These are phyloP conservation scores for Polydrusus cervinus DNA, from an alignment of 2,888 invertebrate genomes.

Conservation along the genomic window DNA sequence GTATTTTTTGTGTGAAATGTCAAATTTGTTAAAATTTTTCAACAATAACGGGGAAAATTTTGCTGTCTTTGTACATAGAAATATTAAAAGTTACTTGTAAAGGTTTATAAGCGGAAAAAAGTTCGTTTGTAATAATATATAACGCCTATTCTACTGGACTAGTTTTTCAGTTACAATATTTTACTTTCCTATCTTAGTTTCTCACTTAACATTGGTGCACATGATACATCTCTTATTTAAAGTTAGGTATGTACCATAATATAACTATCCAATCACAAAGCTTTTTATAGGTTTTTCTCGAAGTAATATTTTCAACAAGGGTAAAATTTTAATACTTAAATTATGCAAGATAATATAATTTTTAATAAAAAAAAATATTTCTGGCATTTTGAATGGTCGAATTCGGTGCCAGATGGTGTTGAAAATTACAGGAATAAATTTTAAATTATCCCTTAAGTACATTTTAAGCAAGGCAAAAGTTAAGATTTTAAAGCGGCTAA, in stretches of 20 bases:
- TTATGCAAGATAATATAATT: too few species aligned
- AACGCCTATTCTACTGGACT: constrained; percentile 55
- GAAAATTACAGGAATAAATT: too few species aligned
- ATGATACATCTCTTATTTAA: constrained; percentile 30
- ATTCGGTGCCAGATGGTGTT: too few species aligned
- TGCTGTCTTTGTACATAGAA: constrained; percentile 21
- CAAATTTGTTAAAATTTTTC: background rate
- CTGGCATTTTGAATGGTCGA: too few species aligned
- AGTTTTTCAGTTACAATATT: constrained; percentile 52
- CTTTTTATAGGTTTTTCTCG: constrained; percentile 5
- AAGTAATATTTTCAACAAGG: constrained; percentile 3
- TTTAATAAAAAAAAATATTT: too few species aligned
- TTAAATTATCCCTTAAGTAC: too few species aligned
- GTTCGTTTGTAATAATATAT: constrained; percentile 39
- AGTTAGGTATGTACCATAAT: constrained; percentile 19
- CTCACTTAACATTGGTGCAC: constrained; percentile 54
- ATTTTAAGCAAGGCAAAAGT: too few species aligned
- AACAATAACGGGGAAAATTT: constrained; percentile 6
- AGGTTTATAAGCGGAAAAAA: constrained; percentile 44
- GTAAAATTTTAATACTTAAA: too few species aligned
- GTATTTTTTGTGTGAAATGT: background rate
- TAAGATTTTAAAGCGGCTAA: too few species aligned
- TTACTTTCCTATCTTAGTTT: constrained; percentile 36
- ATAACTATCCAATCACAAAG: constrained; percentile 35
- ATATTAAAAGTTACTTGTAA: constrained; percentile 38